These are phyloP conservation scores for Temnothorax curvispinosus DNA, from an alignment of 1,140 invertebrate species.

Conservation along the genomic window DNA sequence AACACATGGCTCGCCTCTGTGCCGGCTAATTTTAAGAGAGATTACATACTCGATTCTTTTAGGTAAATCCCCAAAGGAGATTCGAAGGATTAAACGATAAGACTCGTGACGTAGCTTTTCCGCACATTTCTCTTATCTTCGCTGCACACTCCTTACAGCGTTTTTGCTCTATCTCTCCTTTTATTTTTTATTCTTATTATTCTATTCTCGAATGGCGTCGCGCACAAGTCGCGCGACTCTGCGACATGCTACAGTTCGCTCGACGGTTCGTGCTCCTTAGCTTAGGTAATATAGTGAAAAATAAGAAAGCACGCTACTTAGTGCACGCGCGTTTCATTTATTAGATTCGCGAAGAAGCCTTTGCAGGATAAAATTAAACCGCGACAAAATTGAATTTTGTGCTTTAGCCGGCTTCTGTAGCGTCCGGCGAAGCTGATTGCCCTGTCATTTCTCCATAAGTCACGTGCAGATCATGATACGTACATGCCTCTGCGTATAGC, in stretches of 20 bases:
- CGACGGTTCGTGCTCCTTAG: background rate
- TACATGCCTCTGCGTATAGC: background rate
- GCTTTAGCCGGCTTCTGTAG: constrained; percentile 80
- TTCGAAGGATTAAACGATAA: constrained; percentile 20
- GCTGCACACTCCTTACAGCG: background rate
- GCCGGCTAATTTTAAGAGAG: background rate
- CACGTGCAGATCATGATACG: constrained; percentile 33
- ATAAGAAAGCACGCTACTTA: constrained; percentile 13
- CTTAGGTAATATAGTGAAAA: background rate
- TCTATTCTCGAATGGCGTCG: background rate
- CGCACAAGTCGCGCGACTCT: background rate
- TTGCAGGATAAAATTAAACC: constrained; percentile 63
- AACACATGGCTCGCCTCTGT: background rate
- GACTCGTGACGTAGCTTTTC: background rate
- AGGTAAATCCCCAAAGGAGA: background rate
- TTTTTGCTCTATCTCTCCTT: background rate
- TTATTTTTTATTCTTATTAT: background rate
- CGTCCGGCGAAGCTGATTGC: constrained; percentile 5
- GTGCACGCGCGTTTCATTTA: constrained; percentile 62
- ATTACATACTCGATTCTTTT: constrained; percentile 11
- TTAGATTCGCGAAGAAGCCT: constrained; percentile 81
- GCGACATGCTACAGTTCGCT: background rate
- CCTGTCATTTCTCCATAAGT: constrained; percentile 29
- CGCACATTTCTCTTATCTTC: background rate
- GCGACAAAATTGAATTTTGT: constrained; percentile 67